phyloP scores from a whole-genome alignment of 2,113 vertebrate species.

The Spheniscus mendiculus region DNA sequence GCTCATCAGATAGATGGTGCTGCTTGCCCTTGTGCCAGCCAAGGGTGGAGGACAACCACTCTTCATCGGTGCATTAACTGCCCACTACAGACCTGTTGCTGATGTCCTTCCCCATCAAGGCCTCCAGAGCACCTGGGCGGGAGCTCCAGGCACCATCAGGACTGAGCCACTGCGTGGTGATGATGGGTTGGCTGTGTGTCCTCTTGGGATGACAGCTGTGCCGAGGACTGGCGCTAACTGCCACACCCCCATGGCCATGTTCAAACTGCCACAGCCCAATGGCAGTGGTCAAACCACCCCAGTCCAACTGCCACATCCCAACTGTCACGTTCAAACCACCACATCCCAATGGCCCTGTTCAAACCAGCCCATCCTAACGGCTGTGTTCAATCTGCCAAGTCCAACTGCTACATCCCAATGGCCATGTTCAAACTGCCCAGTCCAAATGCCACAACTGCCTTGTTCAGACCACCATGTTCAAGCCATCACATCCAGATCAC shows the following conservation, averaged over 20 bases:
- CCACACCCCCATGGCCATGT: not conserved
- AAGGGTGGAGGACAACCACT: not conserved
- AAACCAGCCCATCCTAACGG: not conserved
- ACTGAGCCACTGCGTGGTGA: not conserved
- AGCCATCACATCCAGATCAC: not conserved
- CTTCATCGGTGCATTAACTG: accelerated
- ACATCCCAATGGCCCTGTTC: not conserved
- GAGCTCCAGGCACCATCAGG: not conserved
- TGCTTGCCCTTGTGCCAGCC: not conserved
- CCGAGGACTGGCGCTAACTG: accelerated
- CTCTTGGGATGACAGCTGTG: not conserved
- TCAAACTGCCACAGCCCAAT: not conserved
- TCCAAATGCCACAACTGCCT: not conserved
- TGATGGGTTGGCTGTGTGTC: not conserved
- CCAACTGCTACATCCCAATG: not conserved
- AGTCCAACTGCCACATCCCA: not conserved
- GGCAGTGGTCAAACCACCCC: not conserved
- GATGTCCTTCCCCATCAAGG: not conserved
- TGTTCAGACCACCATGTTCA: not conserved
- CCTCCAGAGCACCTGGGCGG: not conserved
- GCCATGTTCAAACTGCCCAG: not conserved
- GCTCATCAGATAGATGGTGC: not conserved
- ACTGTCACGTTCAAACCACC: not conserved
- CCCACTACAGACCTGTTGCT: not conserved
- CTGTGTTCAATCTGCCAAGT: not conserved